These are phyloP conservation scores for Ormyrus labotus DNA, from an alignment of 2,888 invertebrate genomes.

Conservation along the genomic window DNA sequence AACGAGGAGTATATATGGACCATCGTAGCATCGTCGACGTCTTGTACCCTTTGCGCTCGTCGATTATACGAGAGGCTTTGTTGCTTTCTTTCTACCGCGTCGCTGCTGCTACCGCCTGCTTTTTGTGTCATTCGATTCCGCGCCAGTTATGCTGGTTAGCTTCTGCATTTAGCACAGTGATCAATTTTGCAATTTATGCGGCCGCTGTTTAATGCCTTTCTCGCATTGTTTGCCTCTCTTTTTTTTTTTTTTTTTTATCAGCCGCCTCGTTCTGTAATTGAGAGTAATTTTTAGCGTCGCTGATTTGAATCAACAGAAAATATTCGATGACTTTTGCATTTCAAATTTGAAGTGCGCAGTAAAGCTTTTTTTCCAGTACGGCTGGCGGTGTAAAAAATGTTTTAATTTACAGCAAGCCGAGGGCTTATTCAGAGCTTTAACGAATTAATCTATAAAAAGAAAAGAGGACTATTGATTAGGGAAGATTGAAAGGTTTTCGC, in stretches of 20 bases:
- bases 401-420: too few species aligned
- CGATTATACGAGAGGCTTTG: slow-evolving; percentile 18
- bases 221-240: not conserved
- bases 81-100: slow-evolving; percentile 5
- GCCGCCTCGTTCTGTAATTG: not conserved
- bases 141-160: not conserved
- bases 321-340: not conserved
- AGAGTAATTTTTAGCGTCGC: not conserved
- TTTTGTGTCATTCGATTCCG: slow-evolving; percentile 6
- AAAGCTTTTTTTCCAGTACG: not conserved
- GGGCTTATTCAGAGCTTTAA: too few species aligned
- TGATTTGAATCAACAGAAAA: not conserved
- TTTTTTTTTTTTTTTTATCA: not conserved
- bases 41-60: slow-evolving; percentile 30
- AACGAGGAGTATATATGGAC: slow-evolving; percentile 17
- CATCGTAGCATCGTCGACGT: slow-evolving; percentile 17
- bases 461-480: too few species aligned
- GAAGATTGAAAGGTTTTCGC: too few species aligned
- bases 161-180: slow-evolving; percentile 17
- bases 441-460: too few species aligned
- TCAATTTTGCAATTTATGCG: slow-evolving; percentile 28
- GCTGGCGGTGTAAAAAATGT: not conserved
- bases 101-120: not conserved
- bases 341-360: not conserved
- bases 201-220: not conserved